phyloP scores from a whole-genome alignment of 2,888 invertebrate species.

The Lasioglossum lativentre region DNA sequence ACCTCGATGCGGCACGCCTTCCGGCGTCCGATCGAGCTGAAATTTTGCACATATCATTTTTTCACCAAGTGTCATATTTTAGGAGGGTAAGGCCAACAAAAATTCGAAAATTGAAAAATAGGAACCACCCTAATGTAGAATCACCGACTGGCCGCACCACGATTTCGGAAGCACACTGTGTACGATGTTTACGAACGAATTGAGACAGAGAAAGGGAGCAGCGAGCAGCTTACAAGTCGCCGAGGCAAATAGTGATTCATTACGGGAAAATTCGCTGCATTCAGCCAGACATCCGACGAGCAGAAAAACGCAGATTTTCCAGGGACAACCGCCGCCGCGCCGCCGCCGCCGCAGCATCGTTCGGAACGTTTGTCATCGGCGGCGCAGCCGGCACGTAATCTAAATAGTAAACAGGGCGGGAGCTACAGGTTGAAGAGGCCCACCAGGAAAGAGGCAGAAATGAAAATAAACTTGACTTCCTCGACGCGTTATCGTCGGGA shows the following conservation, averaged over 20 bases:
- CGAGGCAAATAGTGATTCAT: slow-evolving; percentile 9
- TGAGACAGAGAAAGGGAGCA: neutral
- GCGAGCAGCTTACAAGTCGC: neutral
- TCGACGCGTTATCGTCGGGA: slow-evolving; percentile 63
- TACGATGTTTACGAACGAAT: neutral
- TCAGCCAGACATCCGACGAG: neutral
- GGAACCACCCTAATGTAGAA: too few species aligned
- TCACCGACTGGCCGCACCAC: neutral
- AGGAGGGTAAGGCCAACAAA: too few species aligned
- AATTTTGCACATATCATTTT: too few species aligned
- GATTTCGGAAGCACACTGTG: neutral
- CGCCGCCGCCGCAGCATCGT: slow-evolving; percentile 8
- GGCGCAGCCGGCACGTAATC: slow-evolving; percentile 60
- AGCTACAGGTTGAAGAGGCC: slow-evolving; percentile 72
- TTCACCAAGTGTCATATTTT: too few species aligned
- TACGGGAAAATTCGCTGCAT: neutral
- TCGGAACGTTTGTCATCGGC: slow-evolving; percentile 68
- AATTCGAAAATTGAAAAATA: too few species aligned
- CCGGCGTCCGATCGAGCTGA: too few species aligned
- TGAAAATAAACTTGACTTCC: slow-evolving; percentile 68
- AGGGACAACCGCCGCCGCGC: slow-evolving; percentile 5
- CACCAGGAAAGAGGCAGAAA: slow-evolving; percentile 46
- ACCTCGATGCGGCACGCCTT: too few species aligned
- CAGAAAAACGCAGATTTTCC: slow-evolving; percentile 27
- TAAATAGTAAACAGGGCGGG: slow-evolving; percentile 70